Evolutionary conservation across 2,888 invertebrate species (phyloP).

Genomic region (Eretmocerus hayati): DNA sequence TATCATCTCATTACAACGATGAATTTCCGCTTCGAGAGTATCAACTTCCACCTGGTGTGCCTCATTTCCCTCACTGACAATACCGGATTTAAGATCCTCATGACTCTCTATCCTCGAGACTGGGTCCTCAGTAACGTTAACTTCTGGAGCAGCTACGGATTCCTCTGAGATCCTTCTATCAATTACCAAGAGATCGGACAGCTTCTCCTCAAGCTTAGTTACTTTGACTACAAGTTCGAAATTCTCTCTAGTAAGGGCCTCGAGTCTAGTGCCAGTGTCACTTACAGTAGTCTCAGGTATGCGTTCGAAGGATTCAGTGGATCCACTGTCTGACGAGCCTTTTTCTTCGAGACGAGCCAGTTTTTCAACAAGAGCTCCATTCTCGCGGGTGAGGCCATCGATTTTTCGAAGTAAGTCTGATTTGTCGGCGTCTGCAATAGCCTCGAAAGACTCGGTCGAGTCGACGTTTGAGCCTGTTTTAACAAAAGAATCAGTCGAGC

Average conservation of each 20-base stretch:
- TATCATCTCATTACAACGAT: conserved; percentile 53
- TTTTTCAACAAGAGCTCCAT: conserved; percentile 35
- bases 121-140: conserved; percentile 23
- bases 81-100: conserved; percentile 29
- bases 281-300: conserved; percentile 37
- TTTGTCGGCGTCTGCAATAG: conserved; percentile 34
- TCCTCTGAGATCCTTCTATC: conserved; percentile 4
- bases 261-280: conserved; percentile 32
- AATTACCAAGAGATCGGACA: conserved; percentile 10
- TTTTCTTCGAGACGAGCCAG: conserved; percentile 39
- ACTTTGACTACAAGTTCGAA: conserved; percentile 37
- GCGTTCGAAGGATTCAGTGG: conserved; percentile 43
- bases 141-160: conserved; percentile 29
- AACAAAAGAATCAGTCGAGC: conserved; percentile 37
- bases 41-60: conserved; percentile 18
- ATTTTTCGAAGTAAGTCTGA: conserved; percentile 36
- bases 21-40: conserved; percentile 35
- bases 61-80: conserved; percentile 31
- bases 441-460: conserved; percentile 40
- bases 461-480: conserved; percentile 31
- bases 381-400: conserved; percentile 37
- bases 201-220: conserved; percentile 36
- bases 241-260: conserved; percentile 38
- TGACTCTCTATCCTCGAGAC: conserved; percentile 30
- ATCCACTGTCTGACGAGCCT: conserved; percentile 34